Conservation (phyloP, 1,140 invertebrate species). For the Cyclargus thomasi region DNA sequence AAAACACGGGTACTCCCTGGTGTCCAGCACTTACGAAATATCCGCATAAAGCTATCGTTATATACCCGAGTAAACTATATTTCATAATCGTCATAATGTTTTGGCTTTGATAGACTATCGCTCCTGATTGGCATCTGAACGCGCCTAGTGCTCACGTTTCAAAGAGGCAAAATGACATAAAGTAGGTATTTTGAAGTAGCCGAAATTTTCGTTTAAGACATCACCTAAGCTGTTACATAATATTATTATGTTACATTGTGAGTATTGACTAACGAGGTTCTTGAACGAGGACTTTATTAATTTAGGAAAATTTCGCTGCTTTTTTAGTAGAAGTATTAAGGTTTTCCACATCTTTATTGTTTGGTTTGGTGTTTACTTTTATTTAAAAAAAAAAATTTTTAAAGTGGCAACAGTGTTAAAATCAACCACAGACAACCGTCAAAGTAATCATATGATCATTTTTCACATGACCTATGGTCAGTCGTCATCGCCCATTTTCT, state of each 20-base stretch:
- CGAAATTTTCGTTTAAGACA: too few relatives aligned
- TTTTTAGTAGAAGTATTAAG: too few relatives aligned
- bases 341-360: too few relatives aligned
- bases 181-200: too few relatives aligned
- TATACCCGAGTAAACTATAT: background rate
- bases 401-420: conserved; percentile 31
- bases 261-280: too few relatives aligned
- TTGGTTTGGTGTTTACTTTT: too few relatives aligned
- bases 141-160: too few relatives aligned
- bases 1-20: background rate
- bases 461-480: conserved; percentile 70
- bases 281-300: too few relatives aligned
- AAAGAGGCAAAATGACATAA: background rate
- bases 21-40: background rate
- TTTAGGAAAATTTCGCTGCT: too few relatives aligned
- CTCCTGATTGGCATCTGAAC: too few relatives aligned
- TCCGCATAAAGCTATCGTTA: background rate
- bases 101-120: background rate
- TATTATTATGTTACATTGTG: too few relatives aligned
- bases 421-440: conserved; percentile 53
- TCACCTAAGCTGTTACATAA: too few relatives aligned
- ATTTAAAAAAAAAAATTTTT: background rate
- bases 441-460: conserved; percentile 69
- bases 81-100: background rate
- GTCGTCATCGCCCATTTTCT: conserved; percentile 56